A percentile compares a stretch with the other conserved stretches of the same genome.
These are phyloP conservation scores for Perccottus glenii DNA, from an alignment of 2,113 vertebrate genomes.

Conservation along the genomic window DNA sequence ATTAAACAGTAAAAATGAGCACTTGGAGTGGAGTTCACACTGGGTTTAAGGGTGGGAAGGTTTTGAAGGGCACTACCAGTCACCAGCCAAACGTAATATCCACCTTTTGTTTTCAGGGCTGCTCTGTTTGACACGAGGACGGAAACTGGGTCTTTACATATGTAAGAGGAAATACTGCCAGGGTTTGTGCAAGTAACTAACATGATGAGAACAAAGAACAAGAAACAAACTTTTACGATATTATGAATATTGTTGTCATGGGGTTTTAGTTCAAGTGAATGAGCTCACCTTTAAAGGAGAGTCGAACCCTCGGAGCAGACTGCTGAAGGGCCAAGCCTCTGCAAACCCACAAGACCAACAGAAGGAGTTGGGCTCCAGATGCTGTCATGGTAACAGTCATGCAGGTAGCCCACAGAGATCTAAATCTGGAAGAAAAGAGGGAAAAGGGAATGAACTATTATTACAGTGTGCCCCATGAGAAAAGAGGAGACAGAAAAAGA, in stretches of 20 bases:
- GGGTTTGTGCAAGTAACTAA: conserved; percentile 14
- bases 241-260: conserved; percentile 15
- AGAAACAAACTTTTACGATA: conserved; percentile 21
- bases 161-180: conserved; percentile 63
- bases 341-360: conserved; percentile 75
- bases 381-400: conserved; percentile 77
- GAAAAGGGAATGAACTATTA: conserved; percentile 69
- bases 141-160: conserved; percentile 69
- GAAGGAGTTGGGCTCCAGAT: conserved; percentile 69
- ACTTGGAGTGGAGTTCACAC: conserved; percentile 9
- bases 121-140: conserved; percentile 67
- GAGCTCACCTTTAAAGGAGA: conserved; percentile 82
- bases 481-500: conserved; percentile 66
- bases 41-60: conserved; percentile 53
- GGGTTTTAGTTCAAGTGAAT: conserved; percentile 21
- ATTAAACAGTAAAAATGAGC: conserved; percentile 38
- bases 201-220: conserved; percentile 7
- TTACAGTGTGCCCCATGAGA: conserved; percentile 69
- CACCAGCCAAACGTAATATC: conserved; percentile 69
- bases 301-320: conserved; percentile 77
- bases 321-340: conserved; percentile 70
- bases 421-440: conserved; percentile 71
- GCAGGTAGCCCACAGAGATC: conserved; percentile 76
- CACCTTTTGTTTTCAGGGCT: conserved; percentile 78
- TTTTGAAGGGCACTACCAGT: conserved; percentile 52